Conservation (phyloP, 2,888 invertebrate species). For the Malacosoma neustria region DNA sequence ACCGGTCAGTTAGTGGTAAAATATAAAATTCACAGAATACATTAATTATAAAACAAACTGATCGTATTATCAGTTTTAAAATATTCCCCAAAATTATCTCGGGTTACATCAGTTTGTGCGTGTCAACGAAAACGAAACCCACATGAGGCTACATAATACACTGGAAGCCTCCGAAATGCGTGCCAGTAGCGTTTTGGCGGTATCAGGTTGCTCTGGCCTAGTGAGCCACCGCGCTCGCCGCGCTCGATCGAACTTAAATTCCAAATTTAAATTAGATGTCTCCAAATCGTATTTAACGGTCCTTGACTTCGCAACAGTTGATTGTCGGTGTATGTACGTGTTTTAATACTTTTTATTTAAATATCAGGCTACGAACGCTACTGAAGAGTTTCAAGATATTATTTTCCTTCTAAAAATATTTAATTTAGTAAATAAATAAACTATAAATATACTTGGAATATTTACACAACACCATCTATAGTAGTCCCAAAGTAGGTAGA, state of each 20-base stretch:
- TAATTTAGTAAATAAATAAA: no score
- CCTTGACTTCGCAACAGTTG: constrained; percentile 32
- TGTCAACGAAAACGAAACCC: constrained; percentile 59
- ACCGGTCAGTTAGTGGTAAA: no score
- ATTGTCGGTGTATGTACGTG: constrained; percentile 18
- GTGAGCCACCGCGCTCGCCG: constrained; percentile 6
- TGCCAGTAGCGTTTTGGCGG: constrained; percentile 64
- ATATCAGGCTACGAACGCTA: no score
- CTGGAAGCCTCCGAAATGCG: constrained; percentile 65
- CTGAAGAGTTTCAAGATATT: no score
- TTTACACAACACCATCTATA: no score
- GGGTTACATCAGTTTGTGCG: constrained; percentile 51
- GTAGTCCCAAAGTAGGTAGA: no score
- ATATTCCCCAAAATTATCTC: constrained; percentile 20
- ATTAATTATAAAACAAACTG: no score
- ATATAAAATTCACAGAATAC: no score
- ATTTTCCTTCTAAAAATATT: no score
- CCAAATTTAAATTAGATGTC: constrained; percentile 51
- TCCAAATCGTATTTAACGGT: constrained; percentile 44
- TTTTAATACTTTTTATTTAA: no score
- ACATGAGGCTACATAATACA: constrained; percentile 46
- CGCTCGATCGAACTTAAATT: constrained; percentile 47
- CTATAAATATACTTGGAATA: no score
- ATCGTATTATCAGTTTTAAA: no score
- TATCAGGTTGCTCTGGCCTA: constrained; percentile 40